Base-by-base conservation (phyloP, 2,888 invertebrate genomes). In the Drosophila paramelanica region DNA sequence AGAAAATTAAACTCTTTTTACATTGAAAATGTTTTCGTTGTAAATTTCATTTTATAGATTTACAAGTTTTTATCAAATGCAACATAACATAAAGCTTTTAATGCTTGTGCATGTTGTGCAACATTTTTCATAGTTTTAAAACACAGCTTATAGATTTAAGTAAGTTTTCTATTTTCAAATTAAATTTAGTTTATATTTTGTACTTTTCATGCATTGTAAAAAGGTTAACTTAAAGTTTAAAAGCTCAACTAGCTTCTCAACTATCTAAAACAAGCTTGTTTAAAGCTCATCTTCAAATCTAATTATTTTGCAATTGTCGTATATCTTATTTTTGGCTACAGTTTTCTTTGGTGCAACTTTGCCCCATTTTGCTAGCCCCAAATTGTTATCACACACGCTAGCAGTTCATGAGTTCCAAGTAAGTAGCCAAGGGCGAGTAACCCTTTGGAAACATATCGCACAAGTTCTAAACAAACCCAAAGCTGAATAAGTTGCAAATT, bases 401-500 rank as follows among this genome's bases (percentile, higher is more conserved):
- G 65, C 58, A 61, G 42, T 67, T 77, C 60, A 71, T 42, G 31
- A 56, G 73, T 33, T 62, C 33, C 17, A 17, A 17, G 41, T 49
- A 51, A 42, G 42, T 38, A 42, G 55, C 42, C 68, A 75, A 74
- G 75, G 75, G 43, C 79, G 38, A 7, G 7, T 25, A 53, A 60
- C 76, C 67, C 80, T 85, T 79, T 79, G 69, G 56, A 49, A 64
- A 82, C 65, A 79, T 75, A 69, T 68, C 59, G 67, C 69, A 67
- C 31, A 80, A 71, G 58, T 57, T 41, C 17, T 49, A 33, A 23
- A 45, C 23, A 43, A 60, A 41, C 55, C 47, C 51, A 25, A 39
- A 52, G 33, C 60, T 68, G 80, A 82, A 87, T 83, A 80, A 88
- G 69, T 86, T 73, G 73, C 55, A 76, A 89, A 81, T 78, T 81